These are phyloP conservation scores for Prinia subflava DNA, from an alignment of 2,113 vertebrate genomes.

Conservation along the genomic window DNA sequence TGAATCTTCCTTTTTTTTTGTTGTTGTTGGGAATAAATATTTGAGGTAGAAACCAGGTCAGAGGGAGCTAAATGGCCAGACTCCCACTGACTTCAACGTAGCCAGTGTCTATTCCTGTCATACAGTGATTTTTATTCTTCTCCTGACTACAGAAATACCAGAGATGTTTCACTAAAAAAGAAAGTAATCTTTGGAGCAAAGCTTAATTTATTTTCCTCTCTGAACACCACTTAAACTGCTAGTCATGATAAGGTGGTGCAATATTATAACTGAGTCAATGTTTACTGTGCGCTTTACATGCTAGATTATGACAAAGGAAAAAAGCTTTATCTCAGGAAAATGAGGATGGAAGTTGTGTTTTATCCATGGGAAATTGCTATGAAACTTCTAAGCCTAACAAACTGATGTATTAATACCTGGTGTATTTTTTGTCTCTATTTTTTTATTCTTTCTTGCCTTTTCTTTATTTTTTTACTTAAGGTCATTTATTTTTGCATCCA, in stretches of 20 bases:
- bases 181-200: background rate
- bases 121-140: background rate
- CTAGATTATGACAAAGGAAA: background rate
- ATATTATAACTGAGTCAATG: background rate
- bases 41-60: background rate
- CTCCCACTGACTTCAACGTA: background rate
- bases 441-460: background rate
- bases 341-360: background rate
- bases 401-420: background rate
- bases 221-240: background rate
- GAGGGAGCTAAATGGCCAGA: background rate
- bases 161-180: background rate
- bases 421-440: background rate
- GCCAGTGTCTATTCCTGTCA: slow-evolving; percentile 2
- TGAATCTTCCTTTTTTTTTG: slow-evolving; percentile 28
- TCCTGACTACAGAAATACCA: background rate
- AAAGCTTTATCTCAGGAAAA: background rate
- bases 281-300: background rate
- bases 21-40: slow-evolving; percentile 3
- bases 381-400: background rate
- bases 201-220: background rate
- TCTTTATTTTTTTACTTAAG: background rate
- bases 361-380: background rate
- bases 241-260: background rate
- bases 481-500: background rate